Evolutionary conservation across 2,113 vertebrate genomes (phyloP), one percentile per base, ranked within the genome.

Genomic region (Nothoprocta pentlandii): DNA sequence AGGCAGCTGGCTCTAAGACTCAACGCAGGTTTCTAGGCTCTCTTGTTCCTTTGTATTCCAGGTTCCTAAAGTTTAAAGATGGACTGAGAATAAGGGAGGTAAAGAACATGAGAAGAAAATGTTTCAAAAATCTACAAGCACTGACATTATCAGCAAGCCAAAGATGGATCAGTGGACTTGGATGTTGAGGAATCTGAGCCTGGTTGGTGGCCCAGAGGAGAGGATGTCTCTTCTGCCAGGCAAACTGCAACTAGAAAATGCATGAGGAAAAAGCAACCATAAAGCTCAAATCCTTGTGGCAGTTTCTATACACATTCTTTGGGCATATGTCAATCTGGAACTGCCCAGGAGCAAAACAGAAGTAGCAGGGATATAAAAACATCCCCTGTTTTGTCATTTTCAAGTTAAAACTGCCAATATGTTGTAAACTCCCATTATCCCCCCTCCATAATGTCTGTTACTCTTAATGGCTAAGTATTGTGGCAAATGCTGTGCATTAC

Each of bases 271-370:
- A 39, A 0, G 13, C 23, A 79, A 49, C 68, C 2, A 6, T 73
- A 76, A 86, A 86, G 20, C 41, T 39, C 36, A 39, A 39, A 46
- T 2, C 2, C 10, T 81, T 0, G 0, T 83, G 62, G n/a, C 41
- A 73, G 10, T 51, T 71, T 86, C 49, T 12, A 26, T 69, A 3
- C 23, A 12, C 0, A 0, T 62, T 47, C 56, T 86, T 62, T 66
- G 62, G 77, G 58, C 66, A 63, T 21, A 32, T 49, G 46, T 71
- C 4, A 3, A 84, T 59, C 77, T 69, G 47, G 58, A 80, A 66
- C 36, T 79, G 58, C 66, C 77, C 83, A 58, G 66, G 81, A 93
- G n/a, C 66, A 89, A 90, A 89, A 58, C 44, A 81, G 66, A 62
- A 79, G 85, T 69, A 81, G 15, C 47, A 6, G 4, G n/a, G 58